A percentile compares a stretch with the other conserved stretches of the same genome.
Evolutionary conservation across 1,140 invertebrate genomes (phyloP).

Genomic region (Zaprionus tsacasi): DNA sequence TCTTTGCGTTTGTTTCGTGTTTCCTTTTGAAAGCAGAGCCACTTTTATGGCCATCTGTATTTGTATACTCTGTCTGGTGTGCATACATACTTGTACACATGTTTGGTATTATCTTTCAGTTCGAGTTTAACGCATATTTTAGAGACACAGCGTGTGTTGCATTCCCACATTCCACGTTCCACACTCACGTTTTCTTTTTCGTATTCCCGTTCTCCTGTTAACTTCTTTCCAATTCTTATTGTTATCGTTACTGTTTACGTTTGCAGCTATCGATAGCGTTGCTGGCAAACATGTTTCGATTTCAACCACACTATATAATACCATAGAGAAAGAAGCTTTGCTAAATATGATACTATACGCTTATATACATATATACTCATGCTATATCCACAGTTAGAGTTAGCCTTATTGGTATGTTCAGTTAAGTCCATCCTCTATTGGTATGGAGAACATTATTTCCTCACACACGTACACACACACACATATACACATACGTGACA

Average conservation of each 20-base stretch:
- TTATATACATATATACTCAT: constrained; percentile 27
- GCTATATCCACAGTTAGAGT: constrained; percentile 19
- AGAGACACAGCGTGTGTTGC: constrained; percentile 37
- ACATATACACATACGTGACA: constrained; percentile 14
- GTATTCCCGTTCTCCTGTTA: constrained; percentile 14
- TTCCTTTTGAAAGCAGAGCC: constrained; percentile 43
- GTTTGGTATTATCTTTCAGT: constrained; percentile 39
- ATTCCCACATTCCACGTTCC: constrained; percentile 5
- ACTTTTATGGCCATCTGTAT: constrained; percentile 43
- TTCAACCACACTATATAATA: constrained; percentile 22
- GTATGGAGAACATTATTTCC: constrained; percentile 22
- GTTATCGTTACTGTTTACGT: constrained; percentile 16
- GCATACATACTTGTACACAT: constrained; percentile 17
- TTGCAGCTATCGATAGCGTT: constrained; percentile 21
- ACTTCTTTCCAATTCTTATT: background rate
- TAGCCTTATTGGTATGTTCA: constrained; percentile 23
- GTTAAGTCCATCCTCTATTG: constrained; percentile 12
- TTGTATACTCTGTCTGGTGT: constrained; percentile 44
- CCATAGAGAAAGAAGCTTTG: constrained; percentile 20
- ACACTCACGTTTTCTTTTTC: constrained; percentile 8
- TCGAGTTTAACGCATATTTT: constrained; percentile 47
- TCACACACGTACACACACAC: constrained; percentile 17
- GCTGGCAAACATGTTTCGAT: constrained; percentile 28
- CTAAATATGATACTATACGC: constrained; percentile 5
- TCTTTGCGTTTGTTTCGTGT: constrained; percentile 49